Evolutionary conservation across 92 coral and sea anemone genomes (phyloP).

Genomic region (Virgularia gustaviana): DNA sequence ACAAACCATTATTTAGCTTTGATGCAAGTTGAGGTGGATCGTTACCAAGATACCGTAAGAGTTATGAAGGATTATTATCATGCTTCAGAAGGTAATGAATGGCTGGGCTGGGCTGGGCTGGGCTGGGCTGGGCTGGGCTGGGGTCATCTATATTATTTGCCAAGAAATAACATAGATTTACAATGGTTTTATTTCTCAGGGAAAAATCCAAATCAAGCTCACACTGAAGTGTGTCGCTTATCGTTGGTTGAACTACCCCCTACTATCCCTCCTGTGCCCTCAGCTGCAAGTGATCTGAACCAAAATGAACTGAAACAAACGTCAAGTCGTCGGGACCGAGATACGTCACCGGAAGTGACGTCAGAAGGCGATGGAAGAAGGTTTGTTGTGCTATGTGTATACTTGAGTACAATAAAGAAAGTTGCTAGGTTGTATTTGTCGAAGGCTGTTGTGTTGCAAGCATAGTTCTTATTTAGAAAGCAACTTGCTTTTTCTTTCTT

Average conservation of each 20-base stretch:
- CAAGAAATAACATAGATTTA: neutral
- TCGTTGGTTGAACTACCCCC: conserved; percentile 93
- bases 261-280: conserved; percentile 35
- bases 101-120: neutral
- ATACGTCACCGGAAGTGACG: conserved; percentile 73
- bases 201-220: conserved; percentile 67
- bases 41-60: conserved; percentile 86
- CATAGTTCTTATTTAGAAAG: no score
- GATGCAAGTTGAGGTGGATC: conserved; percentile 91
- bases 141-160: no score
- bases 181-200: conserved; percentile 30
- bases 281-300: conserved; percentile 69
- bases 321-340: conserved; percentile 51
- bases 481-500: no score
- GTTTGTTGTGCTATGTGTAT: no score
- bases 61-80: conserved; percentile 81
- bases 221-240: conserved; percentile 70
- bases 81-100: conserved; percentile 91
- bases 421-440: no score
- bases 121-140: no score
- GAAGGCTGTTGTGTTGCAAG: no score
- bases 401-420: no score
- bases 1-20: conserved; percentile 87
- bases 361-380: conserved; percentile 78
- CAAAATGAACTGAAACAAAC: conserved; percentile 55